Percentiles rank a stretch among this genome's conserved stretches.
These are phyloP conservation scores for Leptopterna dolabrata DNA, from an alignment of 2,888 invertebrate species.

Conservation along the genomic window DNA sequence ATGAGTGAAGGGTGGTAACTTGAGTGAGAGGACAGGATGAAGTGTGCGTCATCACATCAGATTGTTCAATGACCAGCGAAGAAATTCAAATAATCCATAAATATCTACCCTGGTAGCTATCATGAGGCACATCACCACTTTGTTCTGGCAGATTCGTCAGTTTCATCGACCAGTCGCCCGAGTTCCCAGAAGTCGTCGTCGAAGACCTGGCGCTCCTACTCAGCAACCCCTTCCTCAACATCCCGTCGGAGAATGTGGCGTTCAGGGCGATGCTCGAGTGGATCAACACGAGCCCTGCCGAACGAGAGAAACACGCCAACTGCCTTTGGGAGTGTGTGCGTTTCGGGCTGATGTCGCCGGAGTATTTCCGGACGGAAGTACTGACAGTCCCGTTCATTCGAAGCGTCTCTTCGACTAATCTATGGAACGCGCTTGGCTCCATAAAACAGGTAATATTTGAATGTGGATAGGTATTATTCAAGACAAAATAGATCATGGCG, in stretches of 20 bases:
- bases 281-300: constrained; percentile 73
- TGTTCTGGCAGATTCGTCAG: neutral
- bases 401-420: neutral
- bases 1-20: too few relatives aligned
- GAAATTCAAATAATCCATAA: too few relatives aligned
- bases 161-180: constrained; percentile 23
- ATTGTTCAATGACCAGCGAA: too few relatives aligned
- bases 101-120: too few relatives aligned
- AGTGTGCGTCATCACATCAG: too few relatives aligned
- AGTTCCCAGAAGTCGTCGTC: constrained; percentile 63
- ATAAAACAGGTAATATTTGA: neutral
- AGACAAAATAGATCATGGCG: too few relatives aligned
- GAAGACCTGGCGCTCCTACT: constrained; percentile 75
- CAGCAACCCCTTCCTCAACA: constrained; percentile 78
- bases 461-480: too few relatives aligned
- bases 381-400: constrained; percentile 62
- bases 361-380: constrained; percentile 72
- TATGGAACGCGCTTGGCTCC: neutral
- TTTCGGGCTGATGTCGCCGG: constrained; percentile 74
- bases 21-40: too few relatives aligned
- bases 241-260: constrained; percentile 66
- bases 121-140: neutral
- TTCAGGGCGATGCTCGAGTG: constrained; percentile 68
- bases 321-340: constrained; percentile 75
- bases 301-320: constrained; percentile 71